Evolutionary conservation across 2,888 invertebrate genomes (phyloP).

Genomic region (Scelioninae gen. 1): DNA sequence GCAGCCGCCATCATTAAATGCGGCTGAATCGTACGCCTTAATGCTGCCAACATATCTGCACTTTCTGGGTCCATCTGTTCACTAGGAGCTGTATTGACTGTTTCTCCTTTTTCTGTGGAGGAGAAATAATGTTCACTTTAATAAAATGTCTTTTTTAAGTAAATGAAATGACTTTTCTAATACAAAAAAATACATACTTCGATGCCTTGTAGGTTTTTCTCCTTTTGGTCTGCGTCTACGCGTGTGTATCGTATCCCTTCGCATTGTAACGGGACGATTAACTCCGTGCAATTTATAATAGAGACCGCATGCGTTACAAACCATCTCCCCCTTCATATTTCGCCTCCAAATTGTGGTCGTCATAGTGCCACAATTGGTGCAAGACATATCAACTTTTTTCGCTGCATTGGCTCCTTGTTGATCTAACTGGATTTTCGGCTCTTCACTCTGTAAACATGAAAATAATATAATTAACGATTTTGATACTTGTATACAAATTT

Average conservation of each 20-base stretch:
- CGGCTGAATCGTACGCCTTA: conserved; percentile 89
- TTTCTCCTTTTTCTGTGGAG: too few species aligned
- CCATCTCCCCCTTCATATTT: conserved; percentile 98
- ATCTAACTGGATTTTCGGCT: conserved; percentile 79
- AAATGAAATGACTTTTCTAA: too few species aligned
- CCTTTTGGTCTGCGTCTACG: conserved; percentile 94
- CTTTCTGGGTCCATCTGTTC: too few species aligned
- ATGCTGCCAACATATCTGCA: too few species aligned
- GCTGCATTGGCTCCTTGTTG: conserved; percentile 78
- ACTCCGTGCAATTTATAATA: conserved; percentile 98
- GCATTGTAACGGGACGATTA: conserved; percentile 96
- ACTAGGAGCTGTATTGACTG: too few species aligned
- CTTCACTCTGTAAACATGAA: conserved; percentile 76
- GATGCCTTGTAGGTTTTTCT: too few species aligned
- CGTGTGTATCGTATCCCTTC: conserved; percentile 98
- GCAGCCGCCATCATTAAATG: conserved; percentile 88
- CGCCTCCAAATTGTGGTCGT: conserved; percentile 99
- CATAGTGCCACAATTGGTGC: conserved; percentile 98
- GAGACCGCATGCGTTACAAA: conserved; percentile 99
- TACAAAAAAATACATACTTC: too few species aligned
- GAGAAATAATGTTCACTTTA: too few species aligned
- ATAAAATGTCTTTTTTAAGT: too few species aligned
- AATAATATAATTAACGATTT: not conserved
- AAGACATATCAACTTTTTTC: conserved; percentile 91
- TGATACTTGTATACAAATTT: not conserved